These are phyloP conservation scores for Caenorhabditis auriculariae DNA, from an alignment of 2,888 invertebrate species.

Conservation along the genomic window DNA sequence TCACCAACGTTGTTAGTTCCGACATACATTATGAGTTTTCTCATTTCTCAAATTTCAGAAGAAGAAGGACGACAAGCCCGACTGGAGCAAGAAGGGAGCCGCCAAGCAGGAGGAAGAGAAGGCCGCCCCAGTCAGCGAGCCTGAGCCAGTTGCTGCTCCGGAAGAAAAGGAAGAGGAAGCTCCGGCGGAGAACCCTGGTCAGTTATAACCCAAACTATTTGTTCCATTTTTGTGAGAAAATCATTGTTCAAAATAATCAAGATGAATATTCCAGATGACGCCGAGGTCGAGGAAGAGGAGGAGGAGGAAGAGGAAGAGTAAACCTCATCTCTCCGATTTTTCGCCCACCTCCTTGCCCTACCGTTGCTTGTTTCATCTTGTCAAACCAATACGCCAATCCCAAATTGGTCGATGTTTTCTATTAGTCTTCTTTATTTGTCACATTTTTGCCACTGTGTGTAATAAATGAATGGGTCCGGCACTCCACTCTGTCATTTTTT, in stretches of 20 bases:
- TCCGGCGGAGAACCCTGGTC: constrained; percentile 20
- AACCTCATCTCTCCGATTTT: background rate
- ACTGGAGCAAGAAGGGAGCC: constrained; percentile 57
- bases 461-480: no score
- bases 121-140: constrained; percentile 18
- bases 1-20: constrained; percentile 32
- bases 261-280: constrained; percentile 14
- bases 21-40: background rate
- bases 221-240: background rate
- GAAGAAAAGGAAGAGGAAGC: constrained; percentile 18
- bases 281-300: constrained; percentile 29
- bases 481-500: no score
- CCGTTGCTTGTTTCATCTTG: no score
- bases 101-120: constrained; percentile 33
- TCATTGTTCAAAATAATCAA: constrained; percentile 16
- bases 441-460: no score
- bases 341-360: background rate
- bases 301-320: constrained; percentile 33
- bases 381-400: no score
- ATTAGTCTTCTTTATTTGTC: no score
- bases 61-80: constrained; percentile 62
- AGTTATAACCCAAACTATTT: constrained; percentile 1
- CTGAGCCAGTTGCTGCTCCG: constrained; percentile 15
- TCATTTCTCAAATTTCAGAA: constrained; percentile 26
- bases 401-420: no score